These are phyloP conservation scores for Eriocheir sinensis DNA, from an alignment of 1,140 invertebrate genomes.

Conservation along the genomic window DNA sequence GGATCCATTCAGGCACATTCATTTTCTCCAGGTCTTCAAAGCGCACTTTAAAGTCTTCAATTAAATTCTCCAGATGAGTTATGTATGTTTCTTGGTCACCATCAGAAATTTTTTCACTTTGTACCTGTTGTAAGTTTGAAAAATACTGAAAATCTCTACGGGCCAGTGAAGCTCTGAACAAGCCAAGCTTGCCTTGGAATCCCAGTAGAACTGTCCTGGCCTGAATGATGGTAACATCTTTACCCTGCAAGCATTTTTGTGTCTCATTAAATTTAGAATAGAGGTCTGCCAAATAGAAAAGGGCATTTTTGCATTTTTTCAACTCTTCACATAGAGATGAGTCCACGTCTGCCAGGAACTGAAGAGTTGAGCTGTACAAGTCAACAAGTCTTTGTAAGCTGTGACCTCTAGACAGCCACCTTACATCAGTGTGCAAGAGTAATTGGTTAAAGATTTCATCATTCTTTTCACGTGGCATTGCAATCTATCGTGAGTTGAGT, in stretches of 20 bases:
- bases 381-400: conserved; percentile 40
- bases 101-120: conserved; percentile 57
- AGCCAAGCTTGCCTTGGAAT: conserved; percentile 27
- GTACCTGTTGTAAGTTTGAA: conserved; percentile 46
- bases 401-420: conserved; percentile 46
- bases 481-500: conserved; percentile 5
- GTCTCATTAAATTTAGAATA: conserved; percentile 69
- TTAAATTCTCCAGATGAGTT: conserved; percentile 60
- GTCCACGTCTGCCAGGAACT: conserved; percentile 26
- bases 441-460: conserved; percentile 6
- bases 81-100: conserved; percentile 41
- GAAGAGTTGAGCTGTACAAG: conserved; percentile 38
- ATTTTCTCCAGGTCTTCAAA: conserved; percentile 62
- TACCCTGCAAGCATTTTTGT: conserved; percentile 50
- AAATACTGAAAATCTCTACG: conserved; percentile 49
- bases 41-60: conserved; percentile 64
- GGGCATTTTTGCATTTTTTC: conserved; percentile 5
- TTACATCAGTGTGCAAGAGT: not conserved
- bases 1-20: conserved; percentile 67
- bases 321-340: conserved; percentile 5
- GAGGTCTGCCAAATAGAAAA: conserved; percentile 32
- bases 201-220: not conserved
- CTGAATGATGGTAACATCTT: conserved; percentile 11
- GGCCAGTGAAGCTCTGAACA: conserved; percentile 37
- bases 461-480: conserved; percentile 32